A percentile compares a stretch with the other conserved stretches of the same genome.
phyloP scores from a whole-genome alignment of 2,888 invertebrate species.

The Aelia acuminata region DNA sequence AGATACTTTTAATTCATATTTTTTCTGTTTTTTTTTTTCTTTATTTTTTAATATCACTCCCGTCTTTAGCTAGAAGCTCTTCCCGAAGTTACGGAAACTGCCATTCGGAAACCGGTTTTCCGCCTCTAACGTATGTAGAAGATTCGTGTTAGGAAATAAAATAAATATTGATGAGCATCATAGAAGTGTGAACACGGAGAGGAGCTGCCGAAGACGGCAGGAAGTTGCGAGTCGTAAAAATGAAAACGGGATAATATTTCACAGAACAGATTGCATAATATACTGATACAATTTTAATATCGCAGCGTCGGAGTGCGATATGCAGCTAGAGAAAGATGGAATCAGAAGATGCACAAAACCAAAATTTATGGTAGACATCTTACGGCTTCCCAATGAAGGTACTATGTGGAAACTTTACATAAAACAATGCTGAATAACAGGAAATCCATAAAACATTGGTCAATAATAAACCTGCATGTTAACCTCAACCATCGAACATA shows the following conservation, averaged over 20 bases:
- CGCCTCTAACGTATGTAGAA: neutral
- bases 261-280: constrained; percentile 1
- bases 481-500: neutral
- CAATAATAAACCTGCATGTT: neutral
- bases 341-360: neutral
- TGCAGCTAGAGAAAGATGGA: constrained; percentile 29
- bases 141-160: too few species aligned
- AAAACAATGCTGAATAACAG: neutral
- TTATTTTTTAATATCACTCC: too few species aligned
- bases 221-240: constrained; percentile 39
- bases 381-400: neutral
- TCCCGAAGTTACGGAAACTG: neutral
- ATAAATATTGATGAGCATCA: neutral
- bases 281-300: constrained; percentile 36
- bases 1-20: constrained; percentile 5
- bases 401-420: neutral
- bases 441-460: neutral
- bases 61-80: neutral
- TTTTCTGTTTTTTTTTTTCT: neutral
- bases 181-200: too few species aligned
- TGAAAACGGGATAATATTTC: constrained; percentile 1
- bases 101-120: neutral
- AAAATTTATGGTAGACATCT: too few species aligned
- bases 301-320: neutral
- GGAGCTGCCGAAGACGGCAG: neutral